Percentiles rank a stretch among this genome's conserved stretches.
These are phyloP conservation scores for Macropodus opercularis DNA, from an alignment of 2,797 vertebrate genomes.

Conservation along the genomic window DNA sequence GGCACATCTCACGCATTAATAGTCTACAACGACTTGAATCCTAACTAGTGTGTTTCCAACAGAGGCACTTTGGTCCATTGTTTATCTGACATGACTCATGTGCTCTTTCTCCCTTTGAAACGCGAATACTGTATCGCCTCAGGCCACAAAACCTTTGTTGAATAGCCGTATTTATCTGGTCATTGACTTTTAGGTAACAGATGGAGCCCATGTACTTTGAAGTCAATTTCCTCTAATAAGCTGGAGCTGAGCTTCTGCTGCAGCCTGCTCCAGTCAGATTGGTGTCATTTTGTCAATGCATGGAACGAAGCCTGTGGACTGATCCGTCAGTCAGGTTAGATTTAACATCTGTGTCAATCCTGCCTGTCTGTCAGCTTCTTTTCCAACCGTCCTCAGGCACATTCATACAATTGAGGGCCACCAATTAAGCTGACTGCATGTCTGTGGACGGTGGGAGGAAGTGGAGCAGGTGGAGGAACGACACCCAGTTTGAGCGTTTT, in stretches of 20 bases:
- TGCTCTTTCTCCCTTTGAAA: conserved; percentile 13
- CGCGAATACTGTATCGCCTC: not conserved
- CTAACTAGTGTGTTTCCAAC: conserved; percentile 44
- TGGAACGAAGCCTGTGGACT: conserved; percentile 1
- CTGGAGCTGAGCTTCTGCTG: not conserved
- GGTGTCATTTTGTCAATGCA: conserved; percentile 21
- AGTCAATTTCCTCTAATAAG: conserved; percentile 54
- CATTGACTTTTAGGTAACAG: conserved; percentile 29
- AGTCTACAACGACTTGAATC: conserved; percentile 43
- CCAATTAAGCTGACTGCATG: no score
- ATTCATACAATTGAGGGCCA: no score
- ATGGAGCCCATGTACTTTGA: conserved; percentile 22
- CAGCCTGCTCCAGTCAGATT: conserved; percentile 18
- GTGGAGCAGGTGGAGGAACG: no score
- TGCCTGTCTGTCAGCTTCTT: no score
- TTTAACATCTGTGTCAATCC: conserved; percentile 6
- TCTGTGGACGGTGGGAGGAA: no score
- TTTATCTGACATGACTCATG: conserved; percentile 43
- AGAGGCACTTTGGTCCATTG: conserved; percentile 18
- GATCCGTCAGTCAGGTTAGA: conserved; percentile 13
- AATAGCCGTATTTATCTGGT: conserved; percentile 28
- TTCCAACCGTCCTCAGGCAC: no score
- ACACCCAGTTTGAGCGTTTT: no score
- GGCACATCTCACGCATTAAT: conserved; percentile 16
- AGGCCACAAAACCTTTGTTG: conserved; percentile 16